Conservation (phyloP, 2,113 vertebrate species). For the Arvicanthis niloticus region DNA sequence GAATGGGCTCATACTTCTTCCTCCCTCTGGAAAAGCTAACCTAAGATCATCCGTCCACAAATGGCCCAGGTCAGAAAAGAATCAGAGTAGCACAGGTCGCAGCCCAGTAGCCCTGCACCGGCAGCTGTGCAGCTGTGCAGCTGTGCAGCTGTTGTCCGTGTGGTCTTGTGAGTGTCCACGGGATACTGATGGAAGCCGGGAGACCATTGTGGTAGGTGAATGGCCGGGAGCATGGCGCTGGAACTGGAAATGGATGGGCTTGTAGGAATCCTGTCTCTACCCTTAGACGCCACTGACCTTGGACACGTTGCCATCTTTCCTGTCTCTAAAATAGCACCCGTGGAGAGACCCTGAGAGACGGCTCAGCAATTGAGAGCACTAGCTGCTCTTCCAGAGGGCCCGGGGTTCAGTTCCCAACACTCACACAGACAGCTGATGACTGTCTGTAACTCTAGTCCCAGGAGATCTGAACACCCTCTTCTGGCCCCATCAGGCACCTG, state of each 20-base stretch:
- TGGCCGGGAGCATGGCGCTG: not conserved
- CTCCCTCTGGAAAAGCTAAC: not conserved
- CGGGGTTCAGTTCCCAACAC: not conserved
- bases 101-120: not conserved
- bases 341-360: not conserved
- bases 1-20: not conserved
- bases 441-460: not conserved
- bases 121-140: not conserved
- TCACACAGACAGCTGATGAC: not conserved
- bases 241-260: fast-evolving
- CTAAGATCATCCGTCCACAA: not conserved
- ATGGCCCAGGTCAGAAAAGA: not conserved
- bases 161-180: fast-evolving
- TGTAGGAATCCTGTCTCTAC: not conserved
- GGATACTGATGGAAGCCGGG: fast-evolving
- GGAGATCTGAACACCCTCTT: not conserved
- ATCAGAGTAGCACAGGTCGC: too few species aligned
- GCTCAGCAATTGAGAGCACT: not conserved
- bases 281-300: not conserved
- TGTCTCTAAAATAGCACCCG: not conserved
- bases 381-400: not conserved
- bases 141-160: not conserved
- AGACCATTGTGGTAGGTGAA: fast-evolving
- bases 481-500: not conserved
- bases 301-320: not conserved